Evolutionary conservation across 2,797 vertebrate species (phyloP), one percentile per base, ranked within the genome.

Genomic region (Rhyacichthys aspro): DNA sequence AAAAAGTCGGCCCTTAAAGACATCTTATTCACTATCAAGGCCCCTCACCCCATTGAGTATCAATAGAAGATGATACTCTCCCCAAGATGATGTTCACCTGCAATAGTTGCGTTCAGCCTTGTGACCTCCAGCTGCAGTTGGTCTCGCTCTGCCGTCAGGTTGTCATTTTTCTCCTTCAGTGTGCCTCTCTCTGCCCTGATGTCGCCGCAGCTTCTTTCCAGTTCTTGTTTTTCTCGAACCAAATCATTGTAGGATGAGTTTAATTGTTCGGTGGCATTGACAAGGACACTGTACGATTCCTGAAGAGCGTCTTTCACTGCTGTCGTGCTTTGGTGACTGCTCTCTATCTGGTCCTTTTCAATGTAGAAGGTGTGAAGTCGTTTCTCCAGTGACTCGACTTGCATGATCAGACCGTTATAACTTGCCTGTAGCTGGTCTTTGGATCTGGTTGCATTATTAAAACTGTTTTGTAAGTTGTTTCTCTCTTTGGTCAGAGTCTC

Each of bases 381-480:
- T 33, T 56, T 73, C 1, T 84, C 61, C 9, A 88, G 42, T 39
- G 82, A 48, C 16, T 86, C 79, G 0, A 86, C 14, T 1, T 59
- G 46, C 34, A 28, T 43, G 5, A 83, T 50, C 48, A 88, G 2
- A 1, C 9, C 8, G 5, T 75, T 85, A 67, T 72, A 85, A 5
- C 14, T 64, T n/a, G 11, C 1, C 43, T 84, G 84, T 16, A 87
- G 43, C 17, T 72, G 48, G 5, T 84, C 73, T 49, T 32, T 85
- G 16, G 56, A 9, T 45, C 78, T 59, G 19, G 62, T 85, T 0
- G 55, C 67, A 9, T 82, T 88, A 9, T 88, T 86, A 23, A 63
- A 63, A 50, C 72, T 72, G 67, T 85, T 88, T 42, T 85, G 76
- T 10, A 89, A 58, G 38, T 65, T 78, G 63, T 88, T 14, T 32